A percentile compares a stretch with the other conserved stretches of the same genome.
Conservation (phyloP, 2,113 vertebrate species). For the Campylomormyrus numenius region DNA sequence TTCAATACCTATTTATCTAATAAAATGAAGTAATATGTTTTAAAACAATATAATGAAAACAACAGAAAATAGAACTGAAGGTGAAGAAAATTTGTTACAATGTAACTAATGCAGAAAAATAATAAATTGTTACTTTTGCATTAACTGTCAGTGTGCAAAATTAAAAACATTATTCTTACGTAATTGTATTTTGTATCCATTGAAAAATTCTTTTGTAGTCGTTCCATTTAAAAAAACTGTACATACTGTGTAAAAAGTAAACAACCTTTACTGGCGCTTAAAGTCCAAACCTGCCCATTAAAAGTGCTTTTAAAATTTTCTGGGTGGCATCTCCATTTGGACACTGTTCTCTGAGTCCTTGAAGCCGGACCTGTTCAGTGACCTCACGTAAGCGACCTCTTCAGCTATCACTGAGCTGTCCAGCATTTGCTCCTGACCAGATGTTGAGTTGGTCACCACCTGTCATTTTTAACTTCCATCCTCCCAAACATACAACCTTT, state of each 20-base stretch:
- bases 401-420: not conserved
- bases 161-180: not conserved
- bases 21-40: not conserved
- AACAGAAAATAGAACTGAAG: not conserved
- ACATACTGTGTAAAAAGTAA: not conserved
- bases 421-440: constrained; percentile 3
- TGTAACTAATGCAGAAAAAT: not conserved
- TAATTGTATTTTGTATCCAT: not conserved
- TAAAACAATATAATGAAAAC: not conserved
- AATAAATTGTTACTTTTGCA: not conserved
- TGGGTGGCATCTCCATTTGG: not conserved
- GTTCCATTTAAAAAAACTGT: not conserved
- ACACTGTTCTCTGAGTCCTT: not conserved
- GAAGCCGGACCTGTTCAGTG: not conserved
- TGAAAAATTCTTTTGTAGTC: not conserved
- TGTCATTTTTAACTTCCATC: not conserved
- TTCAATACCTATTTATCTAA: not conserved
- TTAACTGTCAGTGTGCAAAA: not conserved
- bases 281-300: not conserved
- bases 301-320: not conserved
- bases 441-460: not conserved
- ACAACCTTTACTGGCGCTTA: not conserved
- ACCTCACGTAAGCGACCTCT: not conserved
- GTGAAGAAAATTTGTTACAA: not conserved
- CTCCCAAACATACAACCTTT: not conserved